A percentile compares a stretch with the other conserved stretches of the same genome.
These are phyloP conservation scores for Peromyscus nudipes DNA, from an alignment of 2,797 vertebrate species.

Conservation along the genomic window DNA sequence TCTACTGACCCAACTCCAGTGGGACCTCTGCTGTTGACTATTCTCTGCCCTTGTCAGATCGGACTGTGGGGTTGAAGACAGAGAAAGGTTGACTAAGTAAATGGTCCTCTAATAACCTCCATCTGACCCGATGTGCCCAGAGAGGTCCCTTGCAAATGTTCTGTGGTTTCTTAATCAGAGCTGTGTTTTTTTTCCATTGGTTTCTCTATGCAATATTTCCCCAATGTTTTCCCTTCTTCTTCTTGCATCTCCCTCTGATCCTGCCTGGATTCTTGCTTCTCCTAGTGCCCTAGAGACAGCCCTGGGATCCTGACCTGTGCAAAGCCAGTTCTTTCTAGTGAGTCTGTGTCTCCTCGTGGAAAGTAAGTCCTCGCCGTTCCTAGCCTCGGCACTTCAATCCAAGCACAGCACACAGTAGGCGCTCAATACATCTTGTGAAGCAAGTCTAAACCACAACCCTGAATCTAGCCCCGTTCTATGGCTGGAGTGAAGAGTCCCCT, in stretches of 20 bases:
- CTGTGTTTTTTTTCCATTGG: background rate
- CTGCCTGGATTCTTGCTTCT: background rate
- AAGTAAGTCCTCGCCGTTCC: background rate
- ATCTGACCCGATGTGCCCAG: background rate
- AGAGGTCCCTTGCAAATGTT: background rate
- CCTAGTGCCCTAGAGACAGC: no score
- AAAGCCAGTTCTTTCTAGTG: background rate
- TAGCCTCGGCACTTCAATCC: background rate
- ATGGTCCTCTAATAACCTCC: background rate
- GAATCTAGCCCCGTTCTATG: background rate
- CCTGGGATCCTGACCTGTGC: background rate
- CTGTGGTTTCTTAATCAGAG: background rate
- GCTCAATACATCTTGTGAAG: background rate
- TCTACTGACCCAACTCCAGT: background rate
- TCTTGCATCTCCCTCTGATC: background rate
- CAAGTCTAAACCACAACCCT: no score
- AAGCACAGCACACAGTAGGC: background rate
- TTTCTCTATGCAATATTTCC: background rate
- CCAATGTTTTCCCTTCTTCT: background rate
- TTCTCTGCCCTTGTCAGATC: background rate
- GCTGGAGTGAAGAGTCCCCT: fast-evolving
- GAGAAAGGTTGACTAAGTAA: background rate
- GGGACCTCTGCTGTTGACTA: background rate
- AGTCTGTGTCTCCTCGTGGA: background rate
- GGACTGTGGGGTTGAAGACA: background rate